phyloP scores from a whole-genome alignment of 2,797 vertebrate species.

The Leucoraja ocellata region DNA sequence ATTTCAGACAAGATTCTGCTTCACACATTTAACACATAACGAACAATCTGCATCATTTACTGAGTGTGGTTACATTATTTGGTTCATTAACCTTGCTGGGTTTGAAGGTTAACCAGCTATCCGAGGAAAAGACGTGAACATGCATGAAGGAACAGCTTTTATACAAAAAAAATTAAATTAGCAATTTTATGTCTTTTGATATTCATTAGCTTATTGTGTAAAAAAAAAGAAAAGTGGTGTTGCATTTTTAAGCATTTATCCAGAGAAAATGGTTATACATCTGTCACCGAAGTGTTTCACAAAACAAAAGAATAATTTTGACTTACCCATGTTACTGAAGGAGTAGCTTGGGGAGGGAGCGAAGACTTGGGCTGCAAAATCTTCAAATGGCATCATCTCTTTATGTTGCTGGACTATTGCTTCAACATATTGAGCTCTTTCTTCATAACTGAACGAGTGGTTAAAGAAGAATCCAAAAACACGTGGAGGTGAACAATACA shows the following conservation, averaged over 20 bases:
- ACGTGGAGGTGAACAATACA: background rate
- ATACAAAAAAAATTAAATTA: slow-evolving; percentile 68
- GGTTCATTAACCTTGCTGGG: slow-evolving; percentile 65
- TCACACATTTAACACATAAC: slow-evolving; percentile 59
- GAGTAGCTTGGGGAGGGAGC: slow-evolving; percentile 82
- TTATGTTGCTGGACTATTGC: slow-evolving; percentile 95
- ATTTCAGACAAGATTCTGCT: slow-evolving; percentile 54
- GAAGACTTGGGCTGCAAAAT: slow-evolving; percentile 93
- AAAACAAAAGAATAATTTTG: slow-evolving; percentile 39
- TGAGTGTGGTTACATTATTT: slow-evolving; percentile 54
- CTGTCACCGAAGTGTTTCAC: slow-evolving; percentile 54
- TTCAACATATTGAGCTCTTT: slow-evolving; percentile 90
- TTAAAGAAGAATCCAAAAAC: slow-evolving; percentile 14
- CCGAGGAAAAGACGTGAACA: slow-evolving; percentile 53
- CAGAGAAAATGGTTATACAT: slow-evolving; percentile 61
- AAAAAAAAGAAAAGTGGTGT: slow-evolving; percentile 50
- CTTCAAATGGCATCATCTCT: slow-evolving; percentile 94
- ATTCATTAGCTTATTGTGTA: slow-evolving; percentile 70
- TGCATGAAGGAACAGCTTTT: slow-evolving; percentile 57
- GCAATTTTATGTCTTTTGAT: slow-evolving; percentile 73
- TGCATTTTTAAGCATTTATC: slow-evolving; percentile 65
- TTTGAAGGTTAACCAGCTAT: slow-evolving; percentile 59
- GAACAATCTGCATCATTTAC: slow-evolving; percentile 58
- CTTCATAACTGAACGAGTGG: slow-evolving; percentile 76
- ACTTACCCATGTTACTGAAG: slow-evolving; percentile 85